A percentile compares a stretch with the other conserved stretches of the same genome.
Conservation (phyloP, 2,113 vertebrate genomes). For the Ictidomys tridecemlineatus region DNA sequence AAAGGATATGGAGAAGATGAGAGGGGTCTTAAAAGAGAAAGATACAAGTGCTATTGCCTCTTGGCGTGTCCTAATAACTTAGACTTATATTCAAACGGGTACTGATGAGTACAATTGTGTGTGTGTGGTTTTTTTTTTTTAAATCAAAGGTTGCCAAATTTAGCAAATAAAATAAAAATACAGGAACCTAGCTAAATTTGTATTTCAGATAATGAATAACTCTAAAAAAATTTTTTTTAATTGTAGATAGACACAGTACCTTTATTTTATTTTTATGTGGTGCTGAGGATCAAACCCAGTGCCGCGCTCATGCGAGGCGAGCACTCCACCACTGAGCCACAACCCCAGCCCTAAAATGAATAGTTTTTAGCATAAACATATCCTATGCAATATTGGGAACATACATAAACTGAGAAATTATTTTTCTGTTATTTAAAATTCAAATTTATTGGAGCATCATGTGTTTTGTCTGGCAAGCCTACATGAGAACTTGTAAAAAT, state of each 20-base stretch:
- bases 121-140: neutral
- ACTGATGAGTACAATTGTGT: neutral
- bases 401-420: neutral
- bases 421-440: constrained; percentile 12
- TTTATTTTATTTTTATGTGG: too few species aligned
- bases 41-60: neutral
- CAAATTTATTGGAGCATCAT: neutral
- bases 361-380: neutral
- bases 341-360: neutral
- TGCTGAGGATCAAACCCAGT: too few species aligned
- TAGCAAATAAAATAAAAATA: constrained; percentile 47
- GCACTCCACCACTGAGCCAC: too few species aligned
- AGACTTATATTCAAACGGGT: neutral
- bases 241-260: too few species aligned
- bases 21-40: neutral
- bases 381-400: neutral
- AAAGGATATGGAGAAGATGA: neutral
- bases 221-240: too few species aligned
- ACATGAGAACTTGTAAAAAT: constrained; percentile 18
- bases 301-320: too few species aligned
- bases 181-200: neutral
- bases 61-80: neutral
- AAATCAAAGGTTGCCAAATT: neutral
- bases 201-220: neutral
- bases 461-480: neutral